Evolutionary conservation across 2,888 invertebrate species (phyloP).

Genomic region (Cenopis cana): DNA sequence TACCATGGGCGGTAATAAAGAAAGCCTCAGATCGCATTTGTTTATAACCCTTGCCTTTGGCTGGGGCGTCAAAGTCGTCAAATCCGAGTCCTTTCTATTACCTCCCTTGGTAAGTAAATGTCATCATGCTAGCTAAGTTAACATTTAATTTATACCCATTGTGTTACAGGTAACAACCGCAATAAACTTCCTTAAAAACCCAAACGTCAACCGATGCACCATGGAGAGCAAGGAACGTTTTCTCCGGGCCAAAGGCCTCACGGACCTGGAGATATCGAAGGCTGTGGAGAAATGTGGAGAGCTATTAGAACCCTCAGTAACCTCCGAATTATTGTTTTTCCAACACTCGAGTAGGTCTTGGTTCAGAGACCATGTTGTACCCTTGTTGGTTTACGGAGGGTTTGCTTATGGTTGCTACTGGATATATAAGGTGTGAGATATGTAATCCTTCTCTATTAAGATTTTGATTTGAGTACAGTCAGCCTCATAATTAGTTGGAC

Average conservation of each 20-base stretch:
- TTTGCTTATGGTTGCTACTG: slow-evolving; percentile 91
- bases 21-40: too few relatives aligned
- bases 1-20: too few relatives aligned
- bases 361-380: slow-evolving; percentile 89
- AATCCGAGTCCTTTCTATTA: too few relatives aligned
- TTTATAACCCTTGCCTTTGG: too few relatives aligned
- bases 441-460: neutral
- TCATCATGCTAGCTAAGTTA: too few relatives aligned
- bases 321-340: slow-evolving; percentile 76
- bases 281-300: slow-evolving; percentile 89
- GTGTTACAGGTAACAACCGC: slow-evolving; percentile 91
- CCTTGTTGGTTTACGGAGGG: slow-evolving; percentile 90
- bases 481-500: too few relatives aligned
- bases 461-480: neutral
- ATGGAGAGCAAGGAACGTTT: slow-evolving; percentile 92
- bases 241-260: slow-evolving; percentile 90
- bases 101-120: too few relatives aligned
- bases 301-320: slow-evolving; percentile 68
- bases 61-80: too few relatives aligned
- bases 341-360: slow-evolving; percentile 69
- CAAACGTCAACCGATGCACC: slow-evolving; percentile 92
- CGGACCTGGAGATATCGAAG: slow-evolving; percentile 89
- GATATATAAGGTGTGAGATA: slow-evolving; percentile 89
- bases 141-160: neutral
- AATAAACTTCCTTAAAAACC: slow-evolving; percentile 93